Conservation (phyloP, 2,888 invertebrate species). For the Endomychus coccineus region DNA sequence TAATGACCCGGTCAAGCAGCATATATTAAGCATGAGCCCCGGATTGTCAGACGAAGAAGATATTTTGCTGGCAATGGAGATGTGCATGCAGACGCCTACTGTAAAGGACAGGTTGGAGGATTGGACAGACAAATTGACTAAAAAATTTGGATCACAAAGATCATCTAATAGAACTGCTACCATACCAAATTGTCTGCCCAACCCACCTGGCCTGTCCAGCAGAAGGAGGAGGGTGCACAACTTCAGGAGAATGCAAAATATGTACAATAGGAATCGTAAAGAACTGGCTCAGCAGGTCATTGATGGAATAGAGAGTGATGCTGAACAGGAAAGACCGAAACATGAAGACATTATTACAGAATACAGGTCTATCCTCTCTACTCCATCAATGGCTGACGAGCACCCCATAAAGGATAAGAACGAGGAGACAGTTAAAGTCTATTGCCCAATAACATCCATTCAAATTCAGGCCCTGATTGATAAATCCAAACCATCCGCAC, state of each 20-base stretch:
- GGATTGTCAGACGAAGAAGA: neutral
- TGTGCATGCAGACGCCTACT: neutral
- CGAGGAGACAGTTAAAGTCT: neutral
- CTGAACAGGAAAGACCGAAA: neutral
- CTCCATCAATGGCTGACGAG: neutral
- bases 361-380: neutral
- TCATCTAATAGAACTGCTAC: too few species aligned
- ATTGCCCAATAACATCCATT: neutral
- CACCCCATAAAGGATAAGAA: neutral
- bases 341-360: neutral
- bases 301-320: neutral
- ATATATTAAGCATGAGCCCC: too few species aligned
- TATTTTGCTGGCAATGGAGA: neutral
- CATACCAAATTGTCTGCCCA: too few species aligned
- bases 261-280: neutral
- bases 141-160: too few species aligned
- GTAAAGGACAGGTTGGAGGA: neutral
- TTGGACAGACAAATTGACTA: neutral
- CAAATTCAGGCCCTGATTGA: neutral
- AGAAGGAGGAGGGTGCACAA: neutral
- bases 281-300: neutral
- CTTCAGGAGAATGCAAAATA: neutral
- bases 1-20: too few species aligned
- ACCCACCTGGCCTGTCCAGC: too few species aligned
- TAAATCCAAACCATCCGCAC: constrained; percentile 3